Evolutionary conservation across 1,140 invertebrate genomes (phyloP), one percentile per base, ranked within the genome.

Genomic region (Spodoptera frugiperda): DNA sequence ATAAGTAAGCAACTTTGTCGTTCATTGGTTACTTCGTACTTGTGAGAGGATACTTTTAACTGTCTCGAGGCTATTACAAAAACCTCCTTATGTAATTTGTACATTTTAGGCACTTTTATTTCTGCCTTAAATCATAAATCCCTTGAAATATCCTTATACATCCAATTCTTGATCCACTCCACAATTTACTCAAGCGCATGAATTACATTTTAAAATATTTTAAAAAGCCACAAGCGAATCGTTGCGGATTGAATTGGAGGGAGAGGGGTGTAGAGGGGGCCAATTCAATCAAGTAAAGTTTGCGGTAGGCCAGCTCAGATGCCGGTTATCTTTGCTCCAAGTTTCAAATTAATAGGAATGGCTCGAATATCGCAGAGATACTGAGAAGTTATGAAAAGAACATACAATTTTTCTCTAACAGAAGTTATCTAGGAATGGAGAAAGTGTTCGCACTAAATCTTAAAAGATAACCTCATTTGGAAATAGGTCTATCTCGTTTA

Each of bases 211-310:
- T 61, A 17, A 65, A 33, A 12, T 59, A 61, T 44, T 61, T 61
- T 33, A 59, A 39, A 59, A 61, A 44, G 30, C 57, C 3, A 9
- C 30, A 3, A 4, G 9, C 14, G 55, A n/a, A 17, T n/a, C 57
- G 25, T 61, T 8, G n/a, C 33, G 25, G 33, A 61, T 44, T 17
- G 57, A 61, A 39, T 61, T 61, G 8, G 39, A n/a, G 25, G 55
- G 55, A 15, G 57, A 44, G 19, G 12, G 39, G n/a, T 2, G 61
- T 21, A 65, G 44, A 10, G 44, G 61, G 19, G 61, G 39, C 15
- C 61, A 65, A 49, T 65, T 65, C 44, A 65, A 65, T 65, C 61
- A 65, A 65, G 46, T 49, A 65, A 65, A 65, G 61, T 65, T 65
- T 25, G 61, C 46, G 61, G 17, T 49, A 19, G 39, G 44, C 17